Evolutionary conservation across 2,113 vertebrate species (phyloP), one percentile per base, ranked within the genome.

Genomic region (Australoheros scitulus): DNA sequence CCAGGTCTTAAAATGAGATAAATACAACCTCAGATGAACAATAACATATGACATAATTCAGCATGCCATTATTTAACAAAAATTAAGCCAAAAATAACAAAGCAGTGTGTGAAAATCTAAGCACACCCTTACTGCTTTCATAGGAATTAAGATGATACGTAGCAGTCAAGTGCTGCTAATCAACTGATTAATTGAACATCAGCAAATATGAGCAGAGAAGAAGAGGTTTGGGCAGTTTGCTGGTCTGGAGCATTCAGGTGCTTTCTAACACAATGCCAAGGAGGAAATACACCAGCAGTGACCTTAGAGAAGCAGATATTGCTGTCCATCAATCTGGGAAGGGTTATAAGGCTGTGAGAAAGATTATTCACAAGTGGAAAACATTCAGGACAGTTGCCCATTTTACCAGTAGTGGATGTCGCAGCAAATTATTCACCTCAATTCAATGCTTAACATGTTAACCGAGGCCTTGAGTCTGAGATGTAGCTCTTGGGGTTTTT

Each of bases 291-390:
- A 18, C 32, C 18, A 61, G 59, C 61, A 64, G 20, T 64, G 61
- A 41, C 38, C 20, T 41, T 64, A 10, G 38, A 17, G 43, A 43
- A 24, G 63, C 43, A 65, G 43, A 43, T 65, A 38, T 14, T 43
- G 4, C 8, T 22, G 24, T 13, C 0, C 5, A 65, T 65, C 63
- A 43, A 24, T 65, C 7, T 36, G 36, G 36, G 7, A 2, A 43
- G 41, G 4, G 11, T 13, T 43, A 43, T 43, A 43, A 43, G 38
- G n/a, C 63, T 38, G 64, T 68, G 0, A 26, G 22, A 68, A 68
- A 68, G 64, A 47, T 68, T 68, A 47, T 68, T 68, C 64, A 68
- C 64, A 68, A 68, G 5, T 68, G 41, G 22, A 26, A 68, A 68
- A 47, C 14, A 47, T 0, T 68, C 7, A 47, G 22, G 41, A 68